phyloP scores from a whole-genome alignment of 2,797 vertebrate species.

The Podargus strigoides region DNA sequence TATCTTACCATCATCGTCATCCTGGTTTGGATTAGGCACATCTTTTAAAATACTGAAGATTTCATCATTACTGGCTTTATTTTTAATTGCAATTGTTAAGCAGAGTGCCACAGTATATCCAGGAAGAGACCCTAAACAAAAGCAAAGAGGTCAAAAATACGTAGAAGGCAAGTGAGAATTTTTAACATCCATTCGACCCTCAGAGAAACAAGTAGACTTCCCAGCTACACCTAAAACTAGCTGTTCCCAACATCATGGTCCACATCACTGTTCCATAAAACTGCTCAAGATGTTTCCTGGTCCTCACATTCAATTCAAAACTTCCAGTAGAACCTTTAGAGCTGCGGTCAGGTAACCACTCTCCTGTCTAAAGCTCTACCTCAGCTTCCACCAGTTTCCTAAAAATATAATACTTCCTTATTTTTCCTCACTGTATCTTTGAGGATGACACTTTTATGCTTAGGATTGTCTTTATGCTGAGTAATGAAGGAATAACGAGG shows the following conservation, averaged over 20 bases:
- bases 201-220: neutral
- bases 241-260: neutral
- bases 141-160: neutral
- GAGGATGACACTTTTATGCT: neutral
- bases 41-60: slow-evolving; percentile 92
- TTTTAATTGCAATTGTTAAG: slow-evolving; percentile 91
- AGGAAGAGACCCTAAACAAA: slow-evolving; percentile 83
- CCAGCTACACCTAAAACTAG: neutral
- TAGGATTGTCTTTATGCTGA: neutral
- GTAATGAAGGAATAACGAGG: neutral
- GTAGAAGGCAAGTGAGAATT: neutral
- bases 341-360: neutral
- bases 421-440: neutral
- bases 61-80: slow-evolving; percentile 91
- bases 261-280: neutral
- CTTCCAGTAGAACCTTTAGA: neutral
- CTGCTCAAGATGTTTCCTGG: neutral
- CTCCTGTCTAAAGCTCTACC: neutral
- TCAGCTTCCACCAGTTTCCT: neutral
- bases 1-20: slow-evolving; percentile 88
- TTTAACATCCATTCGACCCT: neutral
- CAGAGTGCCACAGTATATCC: slow-evolving; percentile 85
- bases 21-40: slow-evolving; percentile 95
- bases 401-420: neutral
- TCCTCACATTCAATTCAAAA: neutral